Conservation (phyloP, 2,888 invertebrate genomes). For the Melikaiella ostensackeni region DNA sequence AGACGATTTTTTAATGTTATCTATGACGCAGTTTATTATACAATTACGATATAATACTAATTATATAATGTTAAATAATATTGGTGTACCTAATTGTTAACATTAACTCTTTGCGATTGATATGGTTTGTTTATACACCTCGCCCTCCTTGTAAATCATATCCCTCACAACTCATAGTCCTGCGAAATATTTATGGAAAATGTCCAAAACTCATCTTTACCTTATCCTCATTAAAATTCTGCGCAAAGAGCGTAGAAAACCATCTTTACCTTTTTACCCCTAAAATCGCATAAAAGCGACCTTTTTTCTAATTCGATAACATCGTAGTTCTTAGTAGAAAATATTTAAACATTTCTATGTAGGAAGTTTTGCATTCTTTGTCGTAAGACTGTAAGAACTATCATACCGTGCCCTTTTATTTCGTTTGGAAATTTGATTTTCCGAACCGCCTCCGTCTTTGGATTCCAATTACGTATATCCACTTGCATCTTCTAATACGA, state of each 20-base stretch:
- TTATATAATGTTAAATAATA: constrained; percentile 73
- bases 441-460: neutral
- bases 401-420: constrained; percentile 71
- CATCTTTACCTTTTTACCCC: constrained; percentile 34
- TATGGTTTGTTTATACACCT: constrained; percentile 76
- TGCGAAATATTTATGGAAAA: constrained; percentile 33
- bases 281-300: constrained; percentile 26
- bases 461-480: constrained; percentile 39
- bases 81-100: constrained; percentile 71
- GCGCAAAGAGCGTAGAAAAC: constrained; percentile 46
- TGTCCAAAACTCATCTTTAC: constrained; percentile 16
- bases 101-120: constrained; percentile 75
- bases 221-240: constrained; percentile 41
- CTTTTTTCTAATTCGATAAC: constrained; percentile 42
- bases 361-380: constrained; percentile 51
- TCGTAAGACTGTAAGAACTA: constrained; percentile 67
- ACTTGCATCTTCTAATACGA: constrained; percentile 55
- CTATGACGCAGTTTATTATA: constrained; percentile 76
- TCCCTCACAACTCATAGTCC: constrained; percentile 22
- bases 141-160: constrained; percentile 54
- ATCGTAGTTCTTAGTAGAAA: constrained; percentile 59
- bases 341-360: constrained; percentile 59
- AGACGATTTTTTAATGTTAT: constrained; percentile 48
- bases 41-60: constrained; percentile 76
- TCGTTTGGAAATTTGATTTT: constrained; percentile 35